These are phyloP conservation scores for Felis chaus DNA, from an alignment of 2,113 vertebrate genomes.

Conservation along the genomic window DNA sequence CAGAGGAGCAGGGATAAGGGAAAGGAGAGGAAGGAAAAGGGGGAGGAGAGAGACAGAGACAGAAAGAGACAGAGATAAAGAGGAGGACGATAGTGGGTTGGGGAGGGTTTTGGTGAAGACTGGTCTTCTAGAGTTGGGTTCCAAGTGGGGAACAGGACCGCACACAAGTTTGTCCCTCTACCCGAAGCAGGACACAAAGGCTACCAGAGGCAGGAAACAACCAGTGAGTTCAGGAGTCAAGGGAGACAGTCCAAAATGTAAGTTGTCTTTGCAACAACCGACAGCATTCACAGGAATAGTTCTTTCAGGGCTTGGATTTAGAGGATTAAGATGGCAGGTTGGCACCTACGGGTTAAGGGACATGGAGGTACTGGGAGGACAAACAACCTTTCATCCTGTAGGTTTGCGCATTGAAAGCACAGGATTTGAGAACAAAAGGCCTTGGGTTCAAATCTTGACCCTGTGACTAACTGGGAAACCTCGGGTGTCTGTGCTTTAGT, in stretches of 20 bases:
- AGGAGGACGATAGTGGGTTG: no score
- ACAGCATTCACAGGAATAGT: background rate
- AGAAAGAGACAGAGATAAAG: background rate
- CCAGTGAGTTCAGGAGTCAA: background rate
- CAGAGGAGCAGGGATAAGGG: background rate
- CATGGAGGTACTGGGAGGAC: no score
- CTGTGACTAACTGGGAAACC: background rate
- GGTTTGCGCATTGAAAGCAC: background rate
- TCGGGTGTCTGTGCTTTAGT: background rate
- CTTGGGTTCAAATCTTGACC: background rate
- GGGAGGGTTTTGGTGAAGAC: background rate
- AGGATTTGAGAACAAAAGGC: background rate
- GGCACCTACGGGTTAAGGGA: fast-evolving
- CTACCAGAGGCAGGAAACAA: background rate
- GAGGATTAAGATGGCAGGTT: background rate
- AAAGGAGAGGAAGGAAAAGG: background rate
- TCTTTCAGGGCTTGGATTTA: background rate
- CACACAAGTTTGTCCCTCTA: background rate
- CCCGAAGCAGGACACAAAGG: background rate
- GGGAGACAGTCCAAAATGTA: background rate
- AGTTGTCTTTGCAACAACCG: background rate
- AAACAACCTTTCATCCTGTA: background rate
- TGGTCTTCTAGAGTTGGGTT: background rate
- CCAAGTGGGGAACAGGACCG: background rate
- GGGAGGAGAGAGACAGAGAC: background rate